Conservation (phyloP, 1,140 invertebrate species). For the Caenorhabditis remanei region DNA sequence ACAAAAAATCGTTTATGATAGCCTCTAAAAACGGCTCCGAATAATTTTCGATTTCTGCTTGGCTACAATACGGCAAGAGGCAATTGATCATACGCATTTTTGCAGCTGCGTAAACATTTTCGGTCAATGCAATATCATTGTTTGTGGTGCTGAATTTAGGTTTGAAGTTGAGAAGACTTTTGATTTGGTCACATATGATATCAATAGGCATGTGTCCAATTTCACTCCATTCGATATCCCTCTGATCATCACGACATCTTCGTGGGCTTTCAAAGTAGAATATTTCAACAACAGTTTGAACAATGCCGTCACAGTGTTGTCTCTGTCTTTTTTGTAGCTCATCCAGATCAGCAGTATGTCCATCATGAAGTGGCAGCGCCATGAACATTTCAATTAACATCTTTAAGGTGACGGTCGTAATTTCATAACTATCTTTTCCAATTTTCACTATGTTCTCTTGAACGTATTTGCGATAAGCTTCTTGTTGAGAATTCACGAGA, state of each 20-base stretch:
- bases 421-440: constrained; percentile 35
- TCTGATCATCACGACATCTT: constrained; percentile 24
- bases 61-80: constrained; percentile 19
- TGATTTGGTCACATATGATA: constrained; percentile 21
- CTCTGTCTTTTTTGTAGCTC: constrained; percentile 31
- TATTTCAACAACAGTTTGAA: constrained; percentile 31
- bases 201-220: constrained; percentile 22
- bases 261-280: constrained; percentile 24
- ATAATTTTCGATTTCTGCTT: constrained; percentile 24
- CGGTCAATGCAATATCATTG: constrained; percentile 13
- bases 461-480: constrained; percentile 40
- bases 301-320: constrained; percentile 40
- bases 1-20: constrained; percentile 36
- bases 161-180: background rate
- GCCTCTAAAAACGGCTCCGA: background rate
- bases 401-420: background rate
- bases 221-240: constrained; percentile 11
- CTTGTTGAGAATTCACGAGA: constrained; percentile 42
- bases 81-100: constrained; percentile 41
- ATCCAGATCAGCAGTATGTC: constrained; percentile 1
- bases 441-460: constrained; percentile 43
- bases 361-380: constrained; percentile 13
- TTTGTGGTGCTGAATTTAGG: constrained; percentile 16
- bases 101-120: constrained; percentile 22
- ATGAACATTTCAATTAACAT: constrained; percentile 43